These are phyloP conservation scores for Porites australiensis DNA, from an alignment of 64 coral and sea anemone species.

Conservation along the genomic window DNA sequence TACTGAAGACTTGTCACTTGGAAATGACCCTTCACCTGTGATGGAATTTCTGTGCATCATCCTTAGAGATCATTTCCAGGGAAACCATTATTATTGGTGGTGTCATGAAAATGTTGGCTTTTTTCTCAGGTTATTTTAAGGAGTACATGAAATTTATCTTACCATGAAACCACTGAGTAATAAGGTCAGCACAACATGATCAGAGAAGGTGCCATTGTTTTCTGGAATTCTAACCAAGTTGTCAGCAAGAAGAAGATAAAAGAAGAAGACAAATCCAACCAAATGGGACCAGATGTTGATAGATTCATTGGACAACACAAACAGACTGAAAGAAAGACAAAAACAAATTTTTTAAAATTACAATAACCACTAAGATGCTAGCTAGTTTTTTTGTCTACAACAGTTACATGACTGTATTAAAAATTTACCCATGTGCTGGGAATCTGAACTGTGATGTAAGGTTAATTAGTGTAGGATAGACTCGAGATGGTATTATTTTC, in stretches of 20 bases:
- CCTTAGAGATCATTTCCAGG: too few species aligned
- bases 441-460: too few species aligned
- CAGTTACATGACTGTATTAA: neutral
- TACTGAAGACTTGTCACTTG: too few species aligned
- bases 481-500: too few species aligned
- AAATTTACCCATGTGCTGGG: too few species aligned
- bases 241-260: conserved; percentile 77
- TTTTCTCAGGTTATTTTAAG: neutral
- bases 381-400: too few species aligned
- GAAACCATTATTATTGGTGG: too few species aligned
- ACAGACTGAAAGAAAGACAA: conserved; percentile 81
- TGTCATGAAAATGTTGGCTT: too few species aligned
- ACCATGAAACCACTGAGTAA: conserved; percentile 88
- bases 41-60: too few species aligned
- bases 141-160: neutral
- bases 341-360: neutral
- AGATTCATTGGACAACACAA: conserved; percentile 88
- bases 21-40: too few species aligned
- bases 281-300: conserved; percentile 95
- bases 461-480: too few species aligned
- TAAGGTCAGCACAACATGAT: conserved; percentile 79
- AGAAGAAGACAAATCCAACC: conserved; percentile 84
- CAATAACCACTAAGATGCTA: too few species aligned
- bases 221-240: conserved; percentile 83
- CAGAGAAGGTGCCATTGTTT: conserved; percentile 69